Evolutionary conservation across 2,888 invertebrate genomes (phyloP).

Genomic region (Apeira syringaria): DNA sequence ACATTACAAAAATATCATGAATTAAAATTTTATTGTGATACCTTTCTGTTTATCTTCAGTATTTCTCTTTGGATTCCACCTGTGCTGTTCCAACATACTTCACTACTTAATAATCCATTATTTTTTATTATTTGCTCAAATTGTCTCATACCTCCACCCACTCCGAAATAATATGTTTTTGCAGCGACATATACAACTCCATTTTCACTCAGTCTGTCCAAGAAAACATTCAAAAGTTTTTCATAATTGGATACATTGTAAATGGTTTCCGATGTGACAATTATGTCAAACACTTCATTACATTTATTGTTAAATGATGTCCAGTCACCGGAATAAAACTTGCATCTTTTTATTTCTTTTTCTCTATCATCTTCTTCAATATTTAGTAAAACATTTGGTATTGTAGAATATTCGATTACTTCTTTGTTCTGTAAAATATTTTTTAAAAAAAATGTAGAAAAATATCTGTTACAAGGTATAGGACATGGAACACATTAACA

Average conservation of each 20-base stretch:
- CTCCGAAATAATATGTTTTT: constrained; percentile 97
- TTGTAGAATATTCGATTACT: constrained; percentile 90
- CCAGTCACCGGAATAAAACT: constrained; percentile 91
- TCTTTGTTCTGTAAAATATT: constrained; percentile 89
- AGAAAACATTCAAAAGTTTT: constrained; percentile 89
- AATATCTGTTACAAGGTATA: too few species aligned
- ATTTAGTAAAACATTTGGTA: constrained; percentile 91
- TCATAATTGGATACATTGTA: constrained; percentile 91
- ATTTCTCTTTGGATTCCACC: constrained; percentile 87
- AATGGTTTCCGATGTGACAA: constrained; percentile 97
- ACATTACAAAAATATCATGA: neutral
- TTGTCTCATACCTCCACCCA: constrained; percentile 92
- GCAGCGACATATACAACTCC: constrained; percentile 92
- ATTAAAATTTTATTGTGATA: constrained; percentile 26
- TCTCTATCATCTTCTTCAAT: constrained; percentile 64
- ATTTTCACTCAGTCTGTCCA: constrained; percentile 80
- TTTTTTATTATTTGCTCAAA: constrained; percentile 87
- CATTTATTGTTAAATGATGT: constrained; percentile 76
- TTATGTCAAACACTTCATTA: constrained; percentile 88
- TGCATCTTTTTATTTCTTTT: constrained; percentile 61
- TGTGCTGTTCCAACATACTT: constrained; percentile 85
- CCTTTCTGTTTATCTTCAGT: constrained; percentile 72
- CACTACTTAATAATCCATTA: constrained; percentile 78
- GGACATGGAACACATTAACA: too few species aligned
- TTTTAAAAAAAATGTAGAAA: constrained; percentile 12